Percentiles rank a stretch among this genome's conserved stretches.
Conservation (phyloP, 2,113 vertebrate species). For the Cygnus atratus region DNA sequence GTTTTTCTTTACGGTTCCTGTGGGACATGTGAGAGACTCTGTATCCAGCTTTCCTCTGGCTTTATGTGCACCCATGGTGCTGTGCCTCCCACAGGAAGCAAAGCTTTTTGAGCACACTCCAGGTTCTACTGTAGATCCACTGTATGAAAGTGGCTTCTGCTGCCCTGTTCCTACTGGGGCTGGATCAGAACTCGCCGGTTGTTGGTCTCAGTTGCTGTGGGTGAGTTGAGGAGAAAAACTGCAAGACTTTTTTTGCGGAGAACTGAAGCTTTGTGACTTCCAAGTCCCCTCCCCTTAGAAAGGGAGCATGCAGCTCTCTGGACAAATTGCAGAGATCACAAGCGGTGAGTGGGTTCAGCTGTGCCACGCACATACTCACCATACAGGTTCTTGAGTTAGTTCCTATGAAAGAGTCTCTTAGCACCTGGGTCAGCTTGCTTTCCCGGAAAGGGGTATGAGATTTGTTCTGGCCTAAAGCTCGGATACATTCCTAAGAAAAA, state of each 20-base stretch:
- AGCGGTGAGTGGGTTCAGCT: neutral
- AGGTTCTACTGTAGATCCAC: neutral
- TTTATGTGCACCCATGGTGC: neutral
- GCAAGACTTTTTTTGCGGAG: neutral
- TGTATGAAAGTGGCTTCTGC: neutral
- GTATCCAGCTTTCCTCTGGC: neutral
- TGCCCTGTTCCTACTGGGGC: neutral
- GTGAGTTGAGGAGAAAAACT: neutral
- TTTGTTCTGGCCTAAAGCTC: constrained; percentile 95
- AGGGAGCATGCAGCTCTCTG: neutral
- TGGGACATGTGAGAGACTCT: neutral
- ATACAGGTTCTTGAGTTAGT: constrained; percentile 95
- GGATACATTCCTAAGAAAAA: constrained; percentile 89
- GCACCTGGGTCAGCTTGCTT: constrained; percentile 96
- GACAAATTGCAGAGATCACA: neutral
- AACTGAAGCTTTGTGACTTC: neutral
- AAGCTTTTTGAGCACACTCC: neutral
- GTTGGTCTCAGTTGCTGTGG: neutral
- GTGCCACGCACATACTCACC: constrained; percentile 74
- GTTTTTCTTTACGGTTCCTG: neutral
- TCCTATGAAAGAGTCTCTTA: constrained; percentile 96
- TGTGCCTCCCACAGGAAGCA: neutral
- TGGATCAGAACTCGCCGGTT: neutral
- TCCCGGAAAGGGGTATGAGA: constrained; percentile 95
- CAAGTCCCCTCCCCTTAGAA: neutral